phyloP scores from a whole-genome alignment of 1,140 invertebrate species.

The Hormaphis cornu region DNA sequence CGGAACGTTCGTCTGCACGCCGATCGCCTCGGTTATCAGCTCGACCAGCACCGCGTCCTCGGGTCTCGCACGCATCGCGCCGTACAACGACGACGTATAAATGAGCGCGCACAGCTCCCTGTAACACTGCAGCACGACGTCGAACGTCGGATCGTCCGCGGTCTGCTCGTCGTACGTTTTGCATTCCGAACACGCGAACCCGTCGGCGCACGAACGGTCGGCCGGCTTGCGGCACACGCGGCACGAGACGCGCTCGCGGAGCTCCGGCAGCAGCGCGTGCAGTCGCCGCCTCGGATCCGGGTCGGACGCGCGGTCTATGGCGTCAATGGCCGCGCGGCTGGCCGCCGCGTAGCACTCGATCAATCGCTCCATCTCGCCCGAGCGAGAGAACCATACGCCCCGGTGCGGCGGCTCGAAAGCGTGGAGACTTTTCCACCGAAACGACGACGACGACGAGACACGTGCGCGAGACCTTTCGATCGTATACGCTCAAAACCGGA shows the following conservation, averaged over 20 bases:
- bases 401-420: too few relatives aligned
- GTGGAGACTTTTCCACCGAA: too few relatives aligned
- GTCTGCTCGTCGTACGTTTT: neutral
- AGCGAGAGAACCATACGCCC: too few relatives aligned
- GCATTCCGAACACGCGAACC: neutral
- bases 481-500: too few relatives aligned
- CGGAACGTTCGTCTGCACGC: too few relatives aligned
- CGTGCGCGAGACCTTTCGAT: too few relatives aligned
- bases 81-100: neutral
- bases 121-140: neutral
- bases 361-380: neutral
- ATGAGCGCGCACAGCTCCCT: neutral
- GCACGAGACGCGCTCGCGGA: conserved; percentile 45
- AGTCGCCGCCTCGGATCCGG: conserved; percentile 67
- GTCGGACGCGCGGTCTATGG: conserved; percentile 53
- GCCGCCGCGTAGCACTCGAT: neutral
- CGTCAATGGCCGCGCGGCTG: conserved; percentile 51
- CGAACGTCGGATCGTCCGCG: neutral
- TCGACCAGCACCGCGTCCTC: neutral
- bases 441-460: too few relatives aligned
- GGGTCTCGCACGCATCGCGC: neutral
- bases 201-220: neutral
- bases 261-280: conserved; percentile 68
- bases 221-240: neutral
- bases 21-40: neutral